Evolutionary conservation across 2,797 vertebrate genomes (phyloP), one percentile per base, ranked within the genome.

Genomic region (Xiphorhynchus erythropygius): DNA sequence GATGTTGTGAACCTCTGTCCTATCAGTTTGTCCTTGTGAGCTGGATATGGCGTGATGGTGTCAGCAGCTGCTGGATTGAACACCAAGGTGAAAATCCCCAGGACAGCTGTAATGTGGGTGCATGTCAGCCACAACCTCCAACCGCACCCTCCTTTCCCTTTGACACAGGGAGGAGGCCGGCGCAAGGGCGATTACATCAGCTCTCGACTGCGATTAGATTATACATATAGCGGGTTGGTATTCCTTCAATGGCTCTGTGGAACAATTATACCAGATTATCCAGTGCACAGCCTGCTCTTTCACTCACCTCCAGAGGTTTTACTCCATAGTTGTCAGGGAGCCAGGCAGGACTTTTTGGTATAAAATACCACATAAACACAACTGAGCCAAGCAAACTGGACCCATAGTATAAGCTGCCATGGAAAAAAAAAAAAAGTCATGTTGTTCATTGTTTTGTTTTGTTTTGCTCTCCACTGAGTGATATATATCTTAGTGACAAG

Each of bases 401-500:
- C 23, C 15, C 56, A 2, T 33, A 52, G 41, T 27, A 39, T 27
- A 68, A 69, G 18, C 62, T 87, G 49, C 76, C 24, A 37, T 21
- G 35, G 62, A 32, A 12, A 64, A 42, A 35, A 46, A 73, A 37
- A 37, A 41, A 69, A 37, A 39, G 1, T 19, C 64, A n/a, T 39
- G 37, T 42, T 73, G 39, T 84, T 86, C 42, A 14, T 53, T 57
- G 9, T 52, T 89, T 74, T 52, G 27, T 60, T 82, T 82, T 74
- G 86, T 35, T 84, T 87, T 89, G 60, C 71, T 57, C 73, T 81
- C 73, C 39, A 10, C 52, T 11, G 7, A 69, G 75, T 32, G 49
- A 70, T 87, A 18, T 86, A 22, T 18, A 86, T 93, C 85, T 86
- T 78, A 92, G 67, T 91, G 89, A 92, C 89, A 93, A 90, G 83